Evolutionary conservation across 2,888 invertebrate genomes (phyloP), one percentile per base, ranked within the genome.

Genomic region (Chloromyia formosa): DNA sequence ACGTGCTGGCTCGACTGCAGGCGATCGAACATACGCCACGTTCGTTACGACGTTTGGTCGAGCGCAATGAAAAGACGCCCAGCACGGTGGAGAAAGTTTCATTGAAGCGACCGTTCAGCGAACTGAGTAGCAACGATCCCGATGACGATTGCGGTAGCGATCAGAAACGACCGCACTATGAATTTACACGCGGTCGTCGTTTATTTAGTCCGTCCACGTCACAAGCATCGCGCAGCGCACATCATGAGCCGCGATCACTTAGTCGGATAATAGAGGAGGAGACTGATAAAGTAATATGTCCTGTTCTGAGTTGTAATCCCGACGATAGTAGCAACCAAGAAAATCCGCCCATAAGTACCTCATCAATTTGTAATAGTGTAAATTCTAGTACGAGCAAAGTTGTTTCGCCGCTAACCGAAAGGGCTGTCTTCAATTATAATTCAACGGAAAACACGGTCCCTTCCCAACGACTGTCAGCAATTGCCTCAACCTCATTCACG

Each of bases 21-120:
- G 56, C 78, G 0, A 78, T 86, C 4, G 88, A 88, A 66, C 84
- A 82, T 14, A 89, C 89, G 0, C 89, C 89, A 0, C 83, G 84
- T 71, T 87, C 88, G 0, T 77, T 87, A 0, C 88, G 87, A 78
- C 84, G 88, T 0, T 82, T 79, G 45, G 82, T 79, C 81, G 87
- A 82, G 79, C 86, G 77, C 79, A 84, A 80, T 77, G 84, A 80
- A 80, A 84, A 80, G 74, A 83, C 81, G 1, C 85, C 80, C 49
- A 82, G 80, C 76, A 82, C 82, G 1, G 78, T 82, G 18, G 85
- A 83, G 77, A 84, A 84, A 74, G 58, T 79, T 1, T 76, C 77
- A 7, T 79, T 78, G 5, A 86, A 86, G 78, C 81, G 84, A 49
- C 81, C 81, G 0, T 85, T 84, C 61, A 76, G 81, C 12, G 84